Evolutionary conservation across 2,888 invertebrate genomes (phyloP), one percentile per base, ranked within the genome.

Genomic region (Harpagoxenus sublaevis): DNA sequence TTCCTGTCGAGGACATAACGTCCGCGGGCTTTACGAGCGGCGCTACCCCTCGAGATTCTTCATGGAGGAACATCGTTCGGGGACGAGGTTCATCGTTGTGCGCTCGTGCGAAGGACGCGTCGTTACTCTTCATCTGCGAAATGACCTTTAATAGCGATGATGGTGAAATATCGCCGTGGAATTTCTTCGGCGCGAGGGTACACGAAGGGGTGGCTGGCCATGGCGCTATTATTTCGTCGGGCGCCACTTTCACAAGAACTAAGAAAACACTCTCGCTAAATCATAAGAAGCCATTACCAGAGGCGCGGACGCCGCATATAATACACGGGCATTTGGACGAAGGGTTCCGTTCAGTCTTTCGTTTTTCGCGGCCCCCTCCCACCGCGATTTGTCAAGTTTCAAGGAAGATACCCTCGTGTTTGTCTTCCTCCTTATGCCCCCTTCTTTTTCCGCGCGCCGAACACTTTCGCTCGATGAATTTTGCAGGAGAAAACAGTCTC

Each of bases 131-230:
- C 93, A 93, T 93, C 92, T 90, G 86, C 87, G 92, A 88, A 92
- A 93, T 92, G 92, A 92, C 88, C 91, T 92, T 93, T 93, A 94
- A 93, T 93, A 93, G 92, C 92, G 89, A 92, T 91, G 93, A 93
- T 93, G 92, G 92, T 94, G 92, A 94, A 93, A 93, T 93, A 94
- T 94, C 91, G 90, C 90, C 87, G 89, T 84, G 87, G 89, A 86
- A 90, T 91, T 91, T 89, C 85, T 75, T 74, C 83, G 45, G 84
- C 55, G 83, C 55, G 84, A 75, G 62, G 57, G 31, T 68, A 65
- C 81, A 42, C 79, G 74, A 82, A 83, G 82, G 86, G 86, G 84
- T 77, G 87, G 85, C 84, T 82, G 35, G 45, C 51, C 77, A 70
- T 79, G 77, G 87, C 75, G 79, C 92, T 92, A 92, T 92, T 92